Evolutionary conservation across 2,888 invertebrate genomes (phyloP).

Genomic region (Netelia melanura): DNA sequence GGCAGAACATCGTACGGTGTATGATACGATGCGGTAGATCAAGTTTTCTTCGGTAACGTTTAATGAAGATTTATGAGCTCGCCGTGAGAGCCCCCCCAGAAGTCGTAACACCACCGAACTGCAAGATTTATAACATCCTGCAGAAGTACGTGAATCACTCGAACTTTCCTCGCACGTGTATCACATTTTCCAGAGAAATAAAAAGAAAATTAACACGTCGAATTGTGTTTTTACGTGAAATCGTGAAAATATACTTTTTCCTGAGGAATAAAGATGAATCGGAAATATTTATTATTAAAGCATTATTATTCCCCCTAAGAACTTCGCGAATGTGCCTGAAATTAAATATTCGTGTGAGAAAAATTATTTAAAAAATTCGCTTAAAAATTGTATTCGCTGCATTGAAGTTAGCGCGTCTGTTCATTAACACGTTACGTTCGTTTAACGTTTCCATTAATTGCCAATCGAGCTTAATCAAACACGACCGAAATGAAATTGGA

Average conservation of each 20-base stretch:
- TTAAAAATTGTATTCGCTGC: too few relatives aligned
- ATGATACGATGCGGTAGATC: not conserved
- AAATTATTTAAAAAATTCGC: too few relatives aligned
- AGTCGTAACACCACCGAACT: conserved; percentile 4
- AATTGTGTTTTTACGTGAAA: not conserved
- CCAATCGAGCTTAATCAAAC: too few relatives aligned
- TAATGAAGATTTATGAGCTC: conserved; percentile 46
- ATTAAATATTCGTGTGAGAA: too few relatives aligned
- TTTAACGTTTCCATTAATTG: too few relatives aligned
- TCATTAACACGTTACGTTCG: too few relatives aligned
- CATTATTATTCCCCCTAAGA: too few relatives aligned
- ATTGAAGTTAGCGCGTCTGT: too few relatives aligned
- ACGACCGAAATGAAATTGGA: too few relatives aligned
- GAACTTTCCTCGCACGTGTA: not conserved
- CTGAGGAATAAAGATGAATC: not conserved
- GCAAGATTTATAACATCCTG: not conserved
- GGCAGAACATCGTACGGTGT: too few relatives aligned
- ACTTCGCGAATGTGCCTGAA: too few relatives aligned
- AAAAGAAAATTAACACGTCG: not conserved
- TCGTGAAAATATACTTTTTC: not conserved
- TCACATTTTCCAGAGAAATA: not conserved
- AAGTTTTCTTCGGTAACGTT: conserved; percentile 5
- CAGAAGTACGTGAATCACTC: conserved; percentile 14
- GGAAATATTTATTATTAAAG: not conserved
- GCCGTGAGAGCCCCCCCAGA: not conserved